Evolutionary conservation across 2,113 vertebrate genomes (phyloP).

Genomic region (Etheostoma spectabile): DNA sequence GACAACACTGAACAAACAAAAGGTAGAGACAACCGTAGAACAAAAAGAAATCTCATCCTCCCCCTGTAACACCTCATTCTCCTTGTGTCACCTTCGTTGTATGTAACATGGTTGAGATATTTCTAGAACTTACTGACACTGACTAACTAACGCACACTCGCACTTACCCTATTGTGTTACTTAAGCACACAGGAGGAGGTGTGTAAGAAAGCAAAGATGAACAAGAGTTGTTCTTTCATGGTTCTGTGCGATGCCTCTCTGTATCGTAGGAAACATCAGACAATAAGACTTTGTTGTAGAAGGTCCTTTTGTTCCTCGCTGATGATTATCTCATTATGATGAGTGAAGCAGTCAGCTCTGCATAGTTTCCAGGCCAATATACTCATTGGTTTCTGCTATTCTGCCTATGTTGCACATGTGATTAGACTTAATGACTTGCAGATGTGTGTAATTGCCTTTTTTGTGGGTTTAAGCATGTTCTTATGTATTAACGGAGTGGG

Average conservation of each 20-base stretch:
- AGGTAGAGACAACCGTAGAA: neutral
- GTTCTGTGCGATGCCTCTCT: neutral
- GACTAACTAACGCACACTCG: neutral
- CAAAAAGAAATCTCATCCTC: neutral
- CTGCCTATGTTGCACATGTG: conserved; percentile 54
- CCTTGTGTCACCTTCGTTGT: conserved; percentile 6
- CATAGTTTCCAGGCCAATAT: conserved; percentile 50
- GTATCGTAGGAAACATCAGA: conserved; percentile 24
- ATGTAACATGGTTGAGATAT: conserved; percentile 14
- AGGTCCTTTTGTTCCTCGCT: neutral
- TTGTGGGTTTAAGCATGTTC: conserved; percentile 70
- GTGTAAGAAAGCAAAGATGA: conserved; percentile 18
- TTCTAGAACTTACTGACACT: conserved; percentile 19
- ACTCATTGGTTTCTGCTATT: conserved; percentile 35
- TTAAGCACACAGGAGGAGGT: conserved; percentile 31
- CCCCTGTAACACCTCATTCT: neutral
- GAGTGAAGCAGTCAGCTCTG: conserved; percentile 33
- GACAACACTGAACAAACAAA: conserved; percentile 38
- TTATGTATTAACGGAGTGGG: conserved; percentile 59
- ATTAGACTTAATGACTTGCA: conserved; percentile 77
- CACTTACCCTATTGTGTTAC: conserved; percentile 47
- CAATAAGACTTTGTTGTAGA: conserved; percentile 59
- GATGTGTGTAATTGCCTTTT: conserved; percentile 76
- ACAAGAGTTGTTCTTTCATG: conserved; percentile 27
- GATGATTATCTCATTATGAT: conserved; percentile 47